phyloP scores from a whole-genome alignment of 1,140 invertebrate genomes.

The Ectropis grisescens region DNA sequence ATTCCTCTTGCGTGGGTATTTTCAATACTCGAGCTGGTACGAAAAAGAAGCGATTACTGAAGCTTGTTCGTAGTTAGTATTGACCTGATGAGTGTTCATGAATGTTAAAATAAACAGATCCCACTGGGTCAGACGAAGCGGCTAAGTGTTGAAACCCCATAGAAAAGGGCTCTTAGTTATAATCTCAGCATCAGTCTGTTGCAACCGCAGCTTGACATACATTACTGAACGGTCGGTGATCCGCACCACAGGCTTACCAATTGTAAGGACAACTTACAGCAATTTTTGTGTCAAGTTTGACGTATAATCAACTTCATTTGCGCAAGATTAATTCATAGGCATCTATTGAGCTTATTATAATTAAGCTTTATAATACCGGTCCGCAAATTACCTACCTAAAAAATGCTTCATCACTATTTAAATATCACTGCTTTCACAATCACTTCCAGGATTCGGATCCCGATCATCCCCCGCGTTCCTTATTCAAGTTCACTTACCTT shows the following conservation, averaged over 20 bases:
- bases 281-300: conserved; percentile 19
- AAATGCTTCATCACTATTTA: not conserved
- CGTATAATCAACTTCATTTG: conserved; percentile 4
- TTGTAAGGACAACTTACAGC: conserved; percentile 17
- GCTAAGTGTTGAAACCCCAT: conserved; percentile 19
- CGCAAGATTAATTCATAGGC: too few relatives aligned
- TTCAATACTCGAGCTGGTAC: too few relatives aligned
- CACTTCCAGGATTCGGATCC: conserved; percentile 5
- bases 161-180: conserved; percentile 44
- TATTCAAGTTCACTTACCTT: conserved; percentile 51
- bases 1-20: too few relatives aligned
- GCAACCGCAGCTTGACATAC: conserved; percentile 54
- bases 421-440: conserved; percentile 6
- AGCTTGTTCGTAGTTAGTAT: too few relatives aligned
- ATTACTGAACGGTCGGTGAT: conserved; percentile 23
- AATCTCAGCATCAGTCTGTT: conserved; percentile 37
- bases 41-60: too few relatives aligned
- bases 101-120: too few relatives aligned
- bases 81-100: too few relatives aligned
- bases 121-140: too few relatives aligned
- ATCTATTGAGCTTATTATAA: too few relatives aligned
- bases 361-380: too few relatives aligned
- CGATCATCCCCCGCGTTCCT: conserved; percentile 24
- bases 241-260: conserved; percentile 19
- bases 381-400: too few relatives aligned